Conservation (phyloP, 2,113 vertebrate species). For the Pangasianodon hypophthalmus region DNA sequence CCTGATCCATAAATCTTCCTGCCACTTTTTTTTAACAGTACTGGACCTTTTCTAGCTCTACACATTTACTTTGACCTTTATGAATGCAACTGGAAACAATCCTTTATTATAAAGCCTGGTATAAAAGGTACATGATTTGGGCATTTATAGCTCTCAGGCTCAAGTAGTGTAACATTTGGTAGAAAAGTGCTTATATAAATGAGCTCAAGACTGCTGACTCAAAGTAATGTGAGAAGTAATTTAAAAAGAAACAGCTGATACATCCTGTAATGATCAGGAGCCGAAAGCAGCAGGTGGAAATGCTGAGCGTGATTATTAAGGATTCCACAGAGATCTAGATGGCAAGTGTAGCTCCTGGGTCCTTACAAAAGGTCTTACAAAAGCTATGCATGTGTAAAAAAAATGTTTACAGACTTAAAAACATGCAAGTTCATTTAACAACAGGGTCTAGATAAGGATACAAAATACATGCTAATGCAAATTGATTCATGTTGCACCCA, state of each 20-base stretch:
- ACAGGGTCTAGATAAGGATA: neutral
- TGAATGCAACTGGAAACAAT: neutral
- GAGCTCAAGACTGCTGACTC: conserved; percentile 7
- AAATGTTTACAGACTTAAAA: neutral
- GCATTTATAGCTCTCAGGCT: conserved; percentile 3
- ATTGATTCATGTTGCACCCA: neutral
- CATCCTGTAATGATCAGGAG: neutral
- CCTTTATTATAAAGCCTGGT: neutral
- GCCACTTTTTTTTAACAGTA: neutral
- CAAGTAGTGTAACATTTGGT: neutral
- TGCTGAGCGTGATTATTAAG: neutral
- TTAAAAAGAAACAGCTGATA: conserved; percentile 2
- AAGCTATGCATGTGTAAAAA: neutral
- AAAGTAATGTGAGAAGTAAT: neutral
- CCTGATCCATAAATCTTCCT: conserved; percentile 18
- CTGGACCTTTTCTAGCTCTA: neutral
- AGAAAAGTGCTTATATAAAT: neutral
- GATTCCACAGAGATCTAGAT: neutral
- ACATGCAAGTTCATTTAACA: neutral
- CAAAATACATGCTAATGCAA: neutral
- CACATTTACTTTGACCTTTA: conserved; percentile 20
- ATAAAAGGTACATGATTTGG: neutral
- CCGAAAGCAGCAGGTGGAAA: neutral
- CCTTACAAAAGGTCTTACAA: neutral
- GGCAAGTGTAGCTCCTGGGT: neutral